These are phyloP conservation scores for Sesia apiformis DNA, from an alignment of 2,888 invertebrate genomes.

Conservation along the genomic window DNA sequence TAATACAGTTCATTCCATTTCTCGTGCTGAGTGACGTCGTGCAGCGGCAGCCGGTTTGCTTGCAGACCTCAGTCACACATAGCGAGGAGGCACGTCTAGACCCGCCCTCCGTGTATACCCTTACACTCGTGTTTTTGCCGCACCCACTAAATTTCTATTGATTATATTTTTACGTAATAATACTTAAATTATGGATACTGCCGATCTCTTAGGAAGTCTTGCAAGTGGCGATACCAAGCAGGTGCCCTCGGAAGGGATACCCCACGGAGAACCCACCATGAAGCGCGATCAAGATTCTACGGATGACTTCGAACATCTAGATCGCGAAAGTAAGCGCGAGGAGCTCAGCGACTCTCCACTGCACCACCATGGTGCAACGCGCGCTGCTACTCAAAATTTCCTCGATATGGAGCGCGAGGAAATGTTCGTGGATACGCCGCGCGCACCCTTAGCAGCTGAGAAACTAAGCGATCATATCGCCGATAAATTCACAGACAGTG, in stretches of 20 bases:
- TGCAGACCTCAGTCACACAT: constrained; percentile 48
- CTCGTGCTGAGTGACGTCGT: constrained; percentile 63
- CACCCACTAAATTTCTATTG: constrained; percentile 30
- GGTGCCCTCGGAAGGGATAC: constrained; percentile 15
- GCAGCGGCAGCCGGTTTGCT: constrained; percentile 31
- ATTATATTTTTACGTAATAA: constrained; percentile 14
- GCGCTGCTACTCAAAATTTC: constrained; percentile 53
- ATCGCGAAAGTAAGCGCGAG: constrained; percentile 68
- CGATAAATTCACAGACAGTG: constrained; percentile 75
- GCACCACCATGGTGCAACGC: constrained; percentile 27
- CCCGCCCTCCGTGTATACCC: constrained; percentile 15
- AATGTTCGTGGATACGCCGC: constrained; percentile 41
- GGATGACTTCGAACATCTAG: constrained; percentile 84
- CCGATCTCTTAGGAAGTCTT: constrained; percentile 49
- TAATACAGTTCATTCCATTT: constrained; percentile 64
- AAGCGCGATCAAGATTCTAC: constrained; percentile 80
- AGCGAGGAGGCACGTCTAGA: constrained; percentile 54
- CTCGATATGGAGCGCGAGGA: constrained; percentile 68
- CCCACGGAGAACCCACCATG: constrained; percentile 21
- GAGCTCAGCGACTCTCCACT: constrained; percentile 42
- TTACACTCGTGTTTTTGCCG: constrained; percentile 15
- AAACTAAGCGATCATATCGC: constrained; percentile 54
- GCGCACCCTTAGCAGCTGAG: constrained; percentile 44
- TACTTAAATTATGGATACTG: constrained; percentile 40
- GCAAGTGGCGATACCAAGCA: constrained; percentile 43